Evolutionary conservation across 2,888 invertebrate genomes (phyloP).

Genomic region (Sinotaia quadrata): DNA sequence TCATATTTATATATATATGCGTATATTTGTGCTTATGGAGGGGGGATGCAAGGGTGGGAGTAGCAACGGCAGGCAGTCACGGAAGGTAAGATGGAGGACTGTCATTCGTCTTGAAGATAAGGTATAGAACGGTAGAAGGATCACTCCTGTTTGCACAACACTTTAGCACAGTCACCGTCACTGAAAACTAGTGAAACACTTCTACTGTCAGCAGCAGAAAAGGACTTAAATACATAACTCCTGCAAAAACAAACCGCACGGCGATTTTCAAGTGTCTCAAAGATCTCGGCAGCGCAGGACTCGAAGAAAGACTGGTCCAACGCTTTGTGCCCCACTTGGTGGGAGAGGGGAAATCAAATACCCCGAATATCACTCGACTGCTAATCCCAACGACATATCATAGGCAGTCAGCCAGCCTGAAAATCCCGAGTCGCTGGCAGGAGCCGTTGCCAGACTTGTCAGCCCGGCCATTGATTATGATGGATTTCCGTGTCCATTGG

Average conservation of each 20-base stretch:
- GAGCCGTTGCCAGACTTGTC: not conserved
- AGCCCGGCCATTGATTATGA: not conserved
- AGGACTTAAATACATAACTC: not conserved
- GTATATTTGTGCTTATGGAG: too few species aligned
- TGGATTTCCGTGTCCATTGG: not conserved
- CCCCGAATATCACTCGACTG: not conserved
- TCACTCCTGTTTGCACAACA: not conserved
- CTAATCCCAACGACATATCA: constrained; percentile 9
- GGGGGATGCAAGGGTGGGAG: too few species aligned
- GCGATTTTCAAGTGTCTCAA: not conserved
- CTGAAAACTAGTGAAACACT: not conserved
- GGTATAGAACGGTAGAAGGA: too few species aligned
- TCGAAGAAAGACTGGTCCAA: not conserved
- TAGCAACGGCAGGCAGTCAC: too few species aligned
- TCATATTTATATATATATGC: too few species aligned
- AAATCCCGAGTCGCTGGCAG: constrained; percentile 1
- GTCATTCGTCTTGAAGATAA: too few species aligned
- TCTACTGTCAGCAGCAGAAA: not conserved
- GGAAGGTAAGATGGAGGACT: too few species aligned
- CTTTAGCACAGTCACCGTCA: not conserved
- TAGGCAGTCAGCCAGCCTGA: constrained; percentile 6
- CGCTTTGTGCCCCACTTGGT: not conserved
- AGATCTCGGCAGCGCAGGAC: not conserved
- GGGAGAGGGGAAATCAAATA: not conserved
- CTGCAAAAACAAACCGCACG: not conserved